Base-by-base conservation (phyloP, 2,888 invertebrate species). In the Pristionchus mayeri region DNA sequence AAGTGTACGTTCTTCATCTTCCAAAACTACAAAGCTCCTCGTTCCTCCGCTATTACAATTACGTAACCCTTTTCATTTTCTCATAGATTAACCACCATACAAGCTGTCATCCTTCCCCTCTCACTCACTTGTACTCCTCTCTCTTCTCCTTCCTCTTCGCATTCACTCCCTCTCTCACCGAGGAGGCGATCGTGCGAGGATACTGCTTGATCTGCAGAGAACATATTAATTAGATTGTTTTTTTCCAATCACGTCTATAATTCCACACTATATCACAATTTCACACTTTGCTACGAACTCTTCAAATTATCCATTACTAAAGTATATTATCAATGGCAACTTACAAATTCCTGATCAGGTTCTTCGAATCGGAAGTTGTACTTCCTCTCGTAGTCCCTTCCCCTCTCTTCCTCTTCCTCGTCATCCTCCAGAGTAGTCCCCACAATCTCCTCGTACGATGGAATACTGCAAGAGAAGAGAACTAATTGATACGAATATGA, bases 311-410 rank as follows among this genome's bases (percentile, higher is more conserved):
- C 54, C n/a, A 34, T 30, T 34, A n/a, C 30, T 27, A 34, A 9
- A 9, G n/a, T 3, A 63, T 63, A 27, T 21, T 18, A 54, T 54
- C 54, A 7, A 18, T 9, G 0, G 13, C 30, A 30, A 90, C 92
- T 89, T 88, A 94, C 94, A 92, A 94, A 97, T 90, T 97, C 97
- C 78, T 96, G 95, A 93, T 98, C 98, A 0, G 97, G 98, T 93
- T 98, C 98, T 93, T 99, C 98, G 93, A 96, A 98, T 87, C 98
- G 95, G 93, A 97, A 98, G 94, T 98, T 98, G 93, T 96, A 98
- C 88, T 98, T 97, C 75, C 96, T 95, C 93, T 98, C 98, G 94
- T 97, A 98, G 93, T 96, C 95, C 87, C 96, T 96, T 93, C 97
- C 96, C 92, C 96, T 95, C 90, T 96, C 95, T 75, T 91, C 85